Evolutionary conservation across 2,113 vertebrate species (phyloP), one percentile per base, ranked within the genome.

Genomic region (Drymodes brunneopygia): DNA sequence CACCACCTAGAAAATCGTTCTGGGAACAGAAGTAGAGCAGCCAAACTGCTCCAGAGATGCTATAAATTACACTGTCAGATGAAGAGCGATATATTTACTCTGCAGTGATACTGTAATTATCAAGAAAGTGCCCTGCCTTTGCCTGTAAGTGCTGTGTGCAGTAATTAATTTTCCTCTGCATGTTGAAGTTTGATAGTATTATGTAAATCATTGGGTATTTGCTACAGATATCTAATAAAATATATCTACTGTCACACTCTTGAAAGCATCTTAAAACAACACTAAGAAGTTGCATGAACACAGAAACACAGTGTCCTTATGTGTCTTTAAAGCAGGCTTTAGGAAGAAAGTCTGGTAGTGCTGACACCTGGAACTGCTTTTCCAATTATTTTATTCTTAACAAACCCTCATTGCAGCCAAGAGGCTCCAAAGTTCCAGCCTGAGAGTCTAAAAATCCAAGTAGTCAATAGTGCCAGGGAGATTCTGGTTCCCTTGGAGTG

Each of bases 51-150:
- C 87, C 81, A 82, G 54, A 88, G 24, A 13, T 54, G 61, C 45
- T 66, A 92, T 95, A 93, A 97, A 95, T 94, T 86, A 92, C 44
- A 74, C 3, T 75, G 72, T 77, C 82, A 88, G 71, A 75, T 87
- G 21, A 87, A 92, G 77, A 95, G 47, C 2, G 1, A 90, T 83
- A 7, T 89, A 91, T 91, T 83, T 87, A 94, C 92, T 94, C 91
- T 86, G 77, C 92, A 87, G 54, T 74, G 54, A 86, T 70, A 85
- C 33, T 86, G 71, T 86, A 90, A 96, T 95, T 74, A 95, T 36
- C 86, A 74, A 50, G 69, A 79, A 84, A 92, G 79, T 25, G 58
- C 66, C 72, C 66, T 89, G 78, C 88, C 92, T 94, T 78, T 71
- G 77, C 94, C 66, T 78, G 54, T 45, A 86, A 96, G 87, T 57